These are phyloP conservation scores for Adelges cooleyi DNA, from an alignment of 1,140 invertebrate genomes.

Conservation along the genomic window DNA sequence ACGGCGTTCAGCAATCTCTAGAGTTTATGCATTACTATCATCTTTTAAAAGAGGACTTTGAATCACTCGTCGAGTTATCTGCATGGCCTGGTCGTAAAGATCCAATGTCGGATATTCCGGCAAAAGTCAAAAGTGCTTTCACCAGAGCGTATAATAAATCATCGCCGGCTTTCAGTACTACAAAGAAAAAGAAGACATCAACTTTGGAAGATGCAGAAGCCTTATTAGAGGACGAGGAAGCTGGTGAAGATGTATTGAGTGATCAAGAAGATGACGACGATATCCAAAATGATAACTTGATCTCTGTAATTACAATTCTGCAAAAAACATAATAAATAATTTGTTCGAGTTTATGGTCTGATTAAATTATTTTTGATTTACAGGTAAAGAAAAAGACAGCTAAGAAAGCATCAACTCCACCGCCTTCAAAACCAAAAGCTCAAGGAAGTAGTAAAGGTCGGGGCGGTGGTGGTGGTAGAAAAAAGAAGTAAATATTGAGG, in stretches of 20 bases:
- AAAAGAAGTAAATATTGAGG: constrained; percentile 9
- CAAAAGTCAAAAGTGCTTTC: constrained; percentile 85
- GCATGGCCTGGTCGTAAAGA: constrained; percentile 70
- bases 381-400: constrained; percentile 38
- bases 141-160: constrained; percentile 86
- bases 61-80: constrained; percentile 71
- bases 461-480: neutral
- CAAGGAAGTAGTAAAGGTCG: neutral
- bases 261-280: constrained; percentile 48
- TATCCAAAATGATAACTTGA: constrained; percentile 62
- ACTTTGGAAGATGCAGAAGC: constrained; percentile 41
- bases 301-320: constrained; percentile 49
- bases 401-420: constrained; percentile 7
- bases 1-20: constrained; percentile 64
- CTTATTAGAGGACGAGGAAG: constrained; percentile 41
- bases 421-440: neutral
- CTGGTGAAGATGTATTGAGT: constrained; percentile 37
- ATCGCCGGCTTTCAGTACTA: constrained; percentile 56
- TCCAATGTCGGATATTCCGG: constrained; percentile 59
- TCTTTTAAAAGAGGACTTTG: constrained; percentile 80
- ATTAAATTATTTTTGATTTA: constrained; percentile 29
- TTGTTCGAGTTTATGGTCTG: constrained; percentile 21
- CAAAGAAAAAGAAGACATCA: constrained; percentile 45
- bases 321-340: constrained; percentile 4
- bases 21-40: constrained; percentile 68